Evolutionary conservation across 2,797 vertebrate species (phyloP).

Genomic region (Enteromius afrohamiltoni): DNA sequence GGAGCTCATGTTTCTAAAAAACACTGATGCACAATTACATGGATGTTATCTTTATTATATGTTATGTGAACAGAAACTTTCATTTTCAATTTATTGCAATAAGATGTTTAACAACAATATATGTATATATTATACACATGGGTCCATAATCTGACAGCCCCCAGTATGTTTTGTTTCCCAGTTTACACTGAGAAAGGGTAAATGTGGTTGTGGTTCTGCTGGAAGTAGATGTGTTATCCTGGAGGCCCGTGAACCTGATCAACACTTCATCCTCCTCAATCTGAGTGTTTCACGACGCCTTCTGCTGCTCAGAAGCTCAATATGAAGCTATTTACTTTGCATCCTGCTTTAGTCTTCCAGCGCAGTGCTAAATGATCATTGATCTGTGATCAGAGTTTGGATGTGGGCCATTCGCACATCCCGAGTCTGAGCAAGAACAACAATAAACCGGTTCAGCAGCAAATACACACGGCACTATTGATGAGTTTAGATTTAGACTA

Average conservation of each 20-base stretch:
- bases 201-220: slow-evolving; percentile 77
- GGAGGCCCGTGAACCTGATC: slow-evolving; percentile 85
- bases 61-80: too few species aligned
- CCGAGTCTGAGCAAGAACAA: slow-evolving; percentile 83
- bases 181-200: slow-evolving; percentile 42
- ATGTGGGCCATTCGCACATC: slow-evolving; percentile 89
- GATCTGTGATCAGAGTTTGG: slow-evolving; percentile 94
- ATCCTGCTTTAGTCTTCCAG: slow-evolving; percentile 87
- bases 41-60: too few species aligned
- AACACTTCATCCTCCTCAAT: slow-evolving; percentile 88
- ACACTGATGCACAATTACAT: too few species aligned
- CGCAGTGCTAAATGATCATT: slow-evolving; percentile 92
- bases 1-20: too few species aligned
- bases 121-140: too few species aligned
- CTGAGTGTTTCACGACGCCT: slow-evolving; percentile 89
- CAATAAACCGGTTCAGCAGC: slow-evolving; percentile 67
- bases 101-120: too few species aligned
- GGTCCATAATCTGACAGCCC: background rate
- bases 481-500: slow-evolving; percentile 63
- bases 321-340: slow-evolving; percentile 88
- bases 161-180: background rate
- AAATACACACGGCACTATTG: slow-evolving; percentile 72
- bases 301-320: slow-evolving; percentile 91
- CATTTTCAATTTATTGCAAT: too few species aligned
- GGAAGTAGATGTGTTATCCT: slow-evolving; percentile 83